Evolutionary conservation across 2,888 invertebrate genomes (phyloP).

Genomic region (Andrena camellia): DNA sequence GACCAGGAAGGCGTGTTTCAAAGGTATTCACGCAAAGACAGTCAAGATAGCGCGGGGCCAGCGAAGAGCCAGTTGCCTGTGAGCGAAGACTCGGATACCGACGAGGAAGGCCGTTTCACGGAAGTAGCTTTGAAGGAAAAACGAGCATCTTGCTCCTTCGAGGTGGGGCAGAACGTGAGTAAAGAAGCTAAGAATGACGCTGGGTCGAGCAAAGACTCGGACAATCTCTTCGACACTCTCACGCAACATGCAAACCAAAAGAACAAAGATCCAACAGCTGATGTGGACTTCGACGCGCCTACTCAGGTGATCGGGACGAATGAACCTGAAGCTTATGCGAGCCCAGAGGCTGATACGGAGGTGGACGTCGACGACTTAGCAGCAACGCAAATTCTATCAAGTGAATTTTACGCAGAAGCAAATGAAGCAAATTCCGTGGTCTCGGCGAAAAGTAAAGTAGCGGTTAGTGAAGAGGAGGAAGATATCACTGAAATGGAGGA

Average conservation of each 20-base stretch:
- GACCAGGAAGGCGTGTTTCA: conserved; percentile 54
- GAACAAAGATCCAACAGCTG: background rate
- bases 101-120: conserved; percentile 49
- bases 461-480: background rate
- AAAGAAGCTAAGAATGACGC: conserved; percentile 21
- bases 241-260: conserved; percentile 39
- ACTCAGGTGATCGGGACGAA: background rate
- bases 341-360: background rate
- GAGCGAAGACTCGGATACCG: conserved; percentile 45
- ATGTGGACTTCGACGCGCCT: background rate
- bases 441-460: background rate
- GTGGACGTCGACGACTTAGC: background rate
- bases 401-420: background rate
- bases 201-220: conserved; percentile 49
- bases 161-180: background rate
- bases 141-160: background rate
- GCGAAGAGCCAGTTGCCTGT: background rate
- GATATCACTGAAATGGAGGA: conserved; percentile 51
- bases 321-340: background rate
- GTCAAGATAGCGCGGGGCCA: background rate
- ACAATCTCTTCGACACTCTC: conserved; percentile 54
- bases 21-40: conserved; percentile 16
- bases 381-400: conserved; percentile 39
- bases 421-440: background rate
- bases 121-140: conserved; percentile 26